These are phyloP conservation scores for Falco columbarius DNA, from an alignment of 2,797 vertebrate genomes.

Conservation along the genomic window DNA sequence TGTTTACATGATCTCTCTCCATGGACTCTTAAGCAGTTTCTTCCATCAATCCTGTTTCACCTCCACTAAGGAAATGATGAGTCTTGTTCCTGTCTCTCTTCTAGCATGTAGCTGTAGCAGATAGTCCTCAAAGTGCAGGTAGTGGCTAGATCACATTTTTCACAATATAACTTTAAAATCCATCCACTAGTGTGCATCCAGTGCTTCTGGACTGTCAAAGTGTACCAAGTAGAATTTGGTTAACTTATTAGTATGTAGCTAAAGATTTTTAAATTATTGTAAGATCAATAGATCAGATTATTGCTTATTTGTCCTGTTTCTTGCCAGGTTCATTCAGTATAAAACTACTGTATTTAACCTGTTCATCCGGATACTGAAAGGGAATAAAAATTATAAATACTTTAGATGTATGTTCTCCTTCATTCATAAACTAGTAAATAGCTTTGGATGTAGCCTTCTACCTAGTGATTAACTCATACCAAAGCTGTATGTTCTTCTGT, in stretches of 20 bases:
- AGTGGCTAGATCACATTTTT: neutral
- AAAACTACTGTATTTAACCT: neutral
- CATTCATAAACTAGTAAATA: neutral
- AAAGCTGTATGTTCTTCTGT: neutral
- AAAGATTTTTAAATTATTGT: neutral
- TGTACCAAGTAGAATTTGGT: neutral
- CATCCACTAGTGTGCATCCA: neutral
- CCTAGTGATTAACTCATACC: neutral
- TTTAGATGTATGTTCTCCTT: neutral
- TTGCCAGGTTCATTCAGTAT: neutral
- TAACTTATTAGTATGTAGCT: neutral
- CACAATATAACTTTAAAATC: neutral
- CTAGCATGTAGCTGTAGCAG: neutral
- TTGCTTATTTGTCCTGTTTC: neutral
- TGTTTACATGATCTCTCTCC: neutral
- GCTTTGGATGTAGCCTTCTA: neutral
- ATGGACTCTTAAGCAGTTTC: neutral
- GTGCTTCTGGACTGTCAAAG: neutral
- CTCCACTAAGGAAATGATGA: neutral
- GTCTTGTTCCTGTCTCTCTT: neutral
- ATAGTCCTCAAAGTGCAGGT: neutral
- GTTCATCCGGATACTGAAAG: neutral
- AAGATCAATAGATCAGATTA: neutral
- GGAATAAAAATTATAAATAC: neutral
- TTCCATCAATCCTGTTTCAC: neutral